These are phyloP conservation scores for Nerophis lumbriciformis DNA, from an alignment of 2,113 vertebrate species.

Conservation along the genomic window DNA sequence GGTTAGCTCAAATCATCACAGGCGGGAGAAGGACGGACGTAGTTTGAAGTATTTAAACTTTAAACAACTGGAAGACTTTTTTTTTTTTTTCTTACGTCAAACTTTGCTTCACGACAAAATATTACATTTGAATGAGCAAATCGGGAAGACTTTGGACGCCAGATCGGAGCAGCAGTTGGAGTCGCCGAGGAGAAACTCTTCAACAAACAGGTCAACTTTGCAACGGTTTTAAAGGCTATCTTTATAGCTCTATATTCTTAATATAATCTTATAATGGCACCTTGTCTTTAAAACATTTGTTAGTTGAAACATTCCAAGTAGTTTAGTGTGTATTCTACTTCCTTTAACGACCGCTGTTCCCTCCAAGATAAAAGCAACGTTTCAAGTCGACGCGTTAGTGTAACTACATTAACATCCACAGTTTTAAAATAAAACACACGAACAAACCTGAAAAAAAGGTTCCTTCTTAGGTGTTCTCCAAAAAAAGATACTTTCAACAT, in stretches of 20 bases:
- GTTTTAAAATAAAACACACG: no score
- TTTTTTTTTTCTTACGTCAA: neutral
- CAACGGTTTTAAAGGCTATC: neutral
- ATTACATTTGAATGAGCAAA: neutral
- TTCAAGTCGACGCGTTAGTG: no score
- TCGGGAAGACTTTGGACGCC: neutral
- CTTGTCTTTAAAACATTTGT: no score
- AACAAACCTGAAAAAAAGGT: no score
- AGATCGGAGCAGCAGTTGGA: neutral
- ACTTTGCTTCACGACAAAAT: neutral
- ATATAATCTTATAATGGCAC: no score
- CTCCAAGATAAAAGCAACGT: no score
- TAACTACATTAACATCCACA: no score
- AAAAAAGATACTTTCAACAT: neutral
- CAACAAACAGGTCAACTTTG: neutral
- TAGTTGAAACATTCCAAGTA: no score
- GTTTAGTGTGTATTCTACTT: no score
- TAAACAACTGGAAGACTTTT: neutral
- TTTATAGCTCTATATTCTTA: neutral
- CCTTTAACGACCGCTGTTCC: no score
- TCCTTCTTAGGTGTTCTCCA: no score
- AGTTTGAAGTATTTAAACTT: neutral
- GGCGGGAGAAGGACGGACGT: slow-evolving; percentile 2
- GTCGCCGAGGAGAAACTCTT: neutral
- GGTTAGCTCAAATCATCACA: neutral